Base-by-base conservation (phyloP, 2,797 vertebrate genomes). In the Chelonia mydas region DNA sequence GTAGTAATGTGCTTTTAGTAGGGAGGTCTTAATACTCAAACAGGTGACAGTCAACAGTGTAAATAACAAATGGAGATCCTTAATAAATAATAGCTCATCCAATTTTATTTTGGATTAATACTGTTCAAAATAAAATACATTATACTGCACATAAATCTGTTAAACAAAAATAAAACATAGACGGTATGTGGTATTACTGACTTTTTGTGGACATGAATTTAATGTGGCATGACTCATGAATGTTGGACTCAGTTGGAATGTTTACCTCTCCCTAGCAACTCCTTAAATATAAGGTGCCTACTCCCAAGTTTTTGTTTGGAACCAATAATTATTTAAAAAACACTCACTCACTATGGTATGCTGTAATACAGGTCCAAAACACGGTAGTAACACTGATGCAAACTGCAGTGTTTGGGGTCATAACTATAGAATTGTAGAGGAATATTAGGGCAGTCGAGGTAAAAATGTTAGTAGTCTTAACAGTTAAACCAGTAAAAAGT, bases 81-180 rank as follows among this genome's bases (percentile, higher is more conserved):
- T 82, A 55, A 50, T 85, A 54, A 23, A 77, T 80, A 10, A 2
- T 3, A 51, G 1, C 16, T 2, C 21, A 79, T 96, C 88, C 72
- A 31, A 5, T 87, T 83, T 4, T 74, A 33, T 49, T 94, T 96
- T 50, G 93, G 92, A 76, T 49, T 85, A 92, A 7, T 37, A 78
- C 6, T 76, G 13, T 49, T 74, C 21, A 89, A 90, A 53, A 79
- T 81, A 84, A 89, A 68, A 55, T 92, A 17, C 3, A 49, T 2
- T 85, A 1, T 80, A 13, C 51, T 68, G 33, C 92, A 57, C 4
- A 93, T 50, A 85, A 92, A 27, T 28, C 21, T 92, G 5, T 47
- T 77, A 80, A 95, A 81, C 31, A 37, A 0, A 0, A 68, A 25
- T 81, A 79, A 53, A 55, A 5, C 68, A 4, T 74, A 50, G 59